These are phyloP conservation scores for Aythya baeri DNA, from an alignment of 2,113 vertebrate species.

Conservation along the genomic window DNA sequence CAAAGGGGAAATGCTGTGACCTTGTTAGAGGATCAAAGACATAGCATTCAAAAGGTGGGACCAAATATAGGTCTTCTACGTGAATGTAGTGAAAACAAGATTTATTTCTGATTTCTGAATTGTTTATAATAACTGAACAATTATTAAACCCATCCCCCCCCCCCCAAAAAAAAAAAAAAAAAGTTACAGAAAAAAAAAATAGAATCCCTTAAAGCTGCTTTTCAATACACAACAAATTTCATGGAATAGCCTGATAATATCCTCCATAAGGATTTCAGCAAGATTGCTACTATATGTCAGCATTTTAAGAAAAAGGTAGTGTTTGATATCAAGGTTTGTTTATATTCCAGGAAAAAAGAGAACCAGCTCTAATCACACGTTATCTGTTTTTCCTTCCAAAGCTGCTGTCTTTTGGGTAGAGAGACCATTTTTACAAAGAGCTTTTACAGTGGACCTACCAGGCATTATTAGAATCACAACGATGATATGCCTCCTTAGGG, in stretches of 20 bases:
- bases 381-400: constrained; percentile 41
- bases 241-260: neutral
- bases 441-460: constrained; percentile 58
- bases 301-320: constrained; percentile 35
- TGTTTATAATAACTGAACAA: neutral
- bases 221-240: neutral
- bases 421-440: constrained; percentile 51
- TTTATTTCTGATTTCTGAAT: neutral
- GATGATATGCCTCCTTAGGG: constrained; percentile 53
- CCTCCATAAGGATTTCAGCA: constrained; percentile 1
- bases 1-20: neutral
- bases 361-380: constrained; percentile 29
- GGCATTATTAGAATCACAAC: constrained; percentile 65
- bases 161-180: neutral
- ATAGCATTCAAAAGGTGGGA: neutral
- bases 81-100: neutral
- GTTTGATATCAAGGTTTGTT: constrained; percentile 44
- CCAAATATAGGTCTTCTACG: no score
- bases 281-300: neutral
- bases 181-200: neutral
- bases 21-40: neutral
- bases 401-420: constrained; percentile 50
- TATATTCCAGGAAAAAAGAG: constrained; percentile 31
- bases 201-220: neutral
- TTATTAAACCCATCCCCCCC: neutral